These are phyloP conservation scores for Antennarius striatus DNA, from an alignment of 2,113 vertebrate species.

Conservation along the genomic window DNA sequence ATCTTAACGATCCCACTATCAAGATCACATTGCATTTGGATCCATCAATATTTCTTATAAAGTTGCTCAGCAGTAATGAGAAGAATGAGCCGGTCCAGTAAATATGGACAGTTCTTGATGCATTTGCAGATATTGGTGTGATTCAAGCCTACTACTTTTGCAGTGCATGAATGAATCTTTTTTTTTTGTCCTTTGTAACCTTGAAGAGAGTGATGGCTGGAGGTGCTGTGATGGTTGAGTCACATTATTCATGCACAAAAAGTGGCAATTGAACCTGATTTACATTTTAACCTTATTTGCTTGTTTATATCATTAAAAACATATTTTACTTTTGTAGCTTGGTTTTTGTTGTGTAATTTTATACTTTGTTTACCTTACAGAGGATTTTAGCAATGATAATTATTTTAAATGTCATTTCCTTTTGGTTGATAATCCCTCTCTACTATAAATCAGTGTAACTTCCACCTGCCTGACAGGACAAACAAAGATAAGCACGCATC, in stretches of 20 bases:
- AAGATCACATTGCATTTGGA: slow-evolving; percentile 49
- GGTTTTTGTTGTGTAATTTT: not conserved
- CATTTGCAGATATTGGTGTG: slow-evolving; percentile 57
- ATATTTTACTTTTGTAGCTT: not conserved
- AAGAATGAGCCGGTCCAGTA: slow-evolving; percentile 20
- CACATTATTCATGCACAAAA: slow-evolving; percentile 6
- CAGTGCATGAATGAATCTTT: slow-evolving; percentile 28
- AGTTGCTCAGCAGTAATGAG: slow-evolving; percentile 43
- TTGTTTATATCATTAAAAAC: slow-evolving; percentile 9
- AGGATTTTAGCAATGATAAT: not conserved
- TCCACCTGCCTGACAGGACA: not conserved
- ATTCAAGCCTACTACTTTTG: slow-evolving; percentile 38
- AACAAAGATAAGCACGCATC: slow-evolving; percentile 1
- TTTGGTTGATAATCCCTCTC: not conserved
- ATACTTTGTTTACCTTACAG: not conserved
- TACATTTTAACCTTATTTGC: not conserved
- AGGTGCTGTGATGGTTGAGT: slow-evolving; percentile 54
- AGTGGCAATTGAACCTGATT: slow-evolving; percentile 31
- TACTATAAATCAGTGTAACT: slow-evolving; percentile 8
- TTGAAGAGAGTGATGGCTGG: slow-evolving; percentile 53
- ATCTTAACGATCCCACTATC: slow-evolving; percentile 55
- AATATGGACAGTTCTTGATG: slow-evolving; percentile 42
- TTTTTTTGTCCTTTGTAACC: slow-evolving; percentile 52
- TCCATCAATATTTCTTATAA: slow-evolving; percentile 58
- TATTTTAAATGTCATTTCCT: slow-evolving; percentile 5